Percentiles rank a stretch among this genome's conserved stretches.
Conservation (phyloP, 2,113 vertebrate genomes). For the Crotalus helleri region DNA sequence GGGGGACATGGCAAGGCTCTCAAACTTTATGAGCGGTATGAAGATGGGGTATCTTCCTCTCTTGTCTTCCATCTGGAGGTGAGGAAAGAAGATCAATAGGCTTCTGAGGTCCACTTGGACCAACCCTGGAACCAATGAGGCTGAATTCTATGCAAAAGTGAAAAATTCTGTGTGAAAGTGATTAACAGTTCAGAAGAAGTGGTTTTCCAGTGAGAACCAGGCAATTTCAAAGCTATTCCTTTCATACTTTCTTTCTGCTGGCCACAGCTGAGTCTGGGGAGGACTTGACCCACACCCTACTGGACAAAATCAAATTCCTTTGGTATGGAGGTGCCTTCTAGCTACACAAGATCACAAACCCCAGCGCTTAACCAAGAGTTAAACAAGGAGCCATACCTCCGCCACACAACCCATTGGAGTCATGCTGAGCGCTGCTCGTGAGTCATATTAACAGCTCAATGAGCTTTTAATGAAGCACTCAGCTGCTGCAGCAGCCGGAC, state of each 20-base stretch:
- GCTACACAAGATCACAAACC: slow-evolving; percentile 28
- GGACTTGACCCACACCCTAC: background rate
- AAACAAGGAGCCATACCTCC: slow-evolving; percentile 41
- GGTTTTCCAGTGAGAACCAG: background rate
- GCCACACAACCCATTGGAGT: slow-evolving; percentile 43
- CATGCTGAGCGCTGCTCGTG: slow-evolving; percentile 61
- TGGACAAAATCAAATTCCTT: background rate
- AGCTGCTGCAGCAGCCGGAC: slow-evolving; percentile 61
- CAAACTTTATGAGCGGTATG: too few species aligned
- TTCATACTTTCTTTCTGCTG: background rate
- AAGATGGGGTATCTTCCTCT: too few species aligned
- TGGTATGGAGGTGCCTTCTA: background rate
- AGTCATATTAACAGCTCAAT: slow-evolving; percentile 70
- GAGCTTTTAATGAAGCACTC: slow-evolving; percentile 66
- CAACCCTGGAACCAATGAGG: background rate
- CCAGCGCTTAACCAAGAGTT: slow-evolving; percentile 50
- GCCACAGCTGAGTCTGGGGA: background rate
- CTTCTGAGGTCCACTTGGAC: too few species aligned
- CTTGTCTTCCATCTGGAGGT: too few species aligned
- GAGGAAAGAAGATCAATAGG: too few species aligned
- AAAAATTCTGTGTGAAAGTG: too few species aligned
- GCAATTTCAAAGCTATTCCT: background rate
- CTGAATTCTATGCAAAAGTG: too few species aligned
- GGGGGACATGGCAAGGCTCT: background rate
- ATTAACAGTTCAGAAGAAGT: background rate